Evolutionary conservation across 2,888 invertebrate genomes (phyloP), one percentile per base, ranked within the genome.

Genomic region (Ormyrus rosae): DNA sequence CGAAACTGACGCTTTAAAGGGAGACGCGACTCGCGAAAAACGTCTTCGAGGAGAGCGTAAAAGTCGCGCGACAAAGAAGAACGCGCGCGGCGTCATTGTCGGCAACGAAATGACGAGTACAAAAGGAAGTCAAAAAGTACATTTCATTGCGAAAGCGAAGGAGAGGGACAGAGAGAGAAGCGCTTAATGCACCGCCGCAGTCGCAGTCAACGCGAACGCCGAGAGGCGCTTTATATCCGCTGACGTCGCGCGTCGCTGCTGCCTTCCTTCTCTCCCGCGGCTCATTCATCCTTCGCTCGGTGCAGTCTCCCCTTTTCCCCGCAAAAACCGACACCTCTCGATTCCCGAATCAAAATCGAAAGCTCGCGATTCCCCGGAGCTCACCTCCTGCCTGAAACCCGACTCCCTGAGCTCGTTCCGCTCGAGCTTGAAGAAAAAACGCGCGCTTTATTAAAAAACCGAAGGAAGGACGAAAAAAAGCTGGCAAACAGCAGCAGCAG

Each of bases 61-160:
- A 34, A 2, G 34, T 3, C 34, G 13, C 50, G 13, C 10, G 50
- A 13, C n/a, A 19, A 53, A 19, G 19, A 67, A 10, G n/a, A 48
- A 5, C 46, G 48, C 48, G 45, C 13, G 34, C 34, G 34, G 34
- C 34, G 2, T 34, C 34, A 64, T 64, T 48, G 11, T 48, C 5
- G 3, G 48, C 48, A n/a, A 34, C 48, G 48, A 64, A 64, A 34
- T n/a, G 64, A 64, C n/a, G 11, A 11, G 55, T 51, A 55, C 53
- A 68, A 68, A 68, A 68, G 68, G 45, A 68, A 68, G 55, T 55
- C 55, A 55, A 53, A 68, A 68, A 55, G 68, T 11, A 55, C 68
- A 68, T 68, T 68, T 68, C 55, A 55, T 45, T 51, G 50, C 7
- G 48, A 45, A 48, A 48, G 64, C 64, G 64, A 48, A 19, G 50